Percentiles rank a stretch among this genome's conserved stretches.
Conservation (phyloP, 1,140 invertebrate species). For the Medauroidea extradentata region DNA sequence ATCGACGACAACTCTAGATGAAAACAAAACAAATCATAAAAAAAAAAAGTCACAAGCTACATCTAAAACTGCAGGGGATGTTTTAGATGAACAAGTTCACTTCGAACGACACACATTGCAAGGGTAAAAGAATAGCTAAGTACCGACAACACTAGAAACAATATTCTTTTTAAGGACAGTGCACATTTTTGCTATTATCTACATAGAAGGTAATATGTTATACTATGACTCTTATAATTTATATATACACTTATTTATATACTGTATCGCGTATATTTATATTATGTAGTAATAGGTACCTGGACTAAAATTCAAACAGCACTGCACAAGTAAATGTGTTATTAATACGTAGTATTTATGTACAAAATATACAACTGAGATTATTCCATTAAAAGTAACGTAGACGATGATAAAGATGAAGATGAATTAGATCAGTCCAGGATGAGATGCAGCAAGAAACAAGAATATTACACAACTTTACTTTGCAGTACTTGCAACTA, state of each 20-base stretch:
- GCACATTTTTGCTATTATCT: slow-evolving; percentile 7
- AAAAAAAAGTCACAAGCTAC: not conserved
- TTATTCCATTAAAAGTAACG: slow-evolving; percentile 11
- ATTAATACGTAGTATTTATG: slow-evolving; percentile 7
- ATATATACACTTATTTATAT: slow-evolving; percentile 17
- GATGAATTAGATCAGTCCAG: slow-evolving; percentile 15
- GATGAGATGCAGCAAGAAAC: slow-evolving; percentile 15
- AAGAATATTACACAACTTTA: too few relatives aligned
- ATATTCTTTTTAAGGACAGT: slow-evolving; percentile 6
- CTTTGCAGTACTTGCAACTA: too few relatives aligned
- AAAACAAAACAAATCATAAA: slow-evolving; percentile 5
- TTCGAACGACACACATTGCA: not conserved
- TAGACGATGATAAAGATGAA: slow-evolving; percentile 9
- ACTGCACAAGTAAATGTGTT: slow-evolving; percentile 13
- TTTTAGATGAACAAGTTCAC: not conserved
- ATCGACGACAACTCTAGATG: slow-evolving; percentile 9
- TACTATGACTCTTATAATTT: slow-evolving; percentile 9
- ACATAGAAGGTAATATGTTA: slow-evolving; percentile 7
- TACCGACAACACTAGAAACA: slow-evolving; percentile 1
- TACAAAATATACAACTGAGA: slow-evolving; percentile 19
- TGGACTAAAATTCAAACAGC: slow-evolving; percentile 19
- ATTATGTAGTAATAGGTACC: slow-evolving; percentile 11
- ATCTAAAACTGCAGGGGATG: not conserved
- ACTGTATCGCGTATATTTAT: slow-evolving; percentile 11
- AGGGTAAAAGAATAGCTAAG: slow-evolving; percentile 4